phyloP scores from a whole-genome alignment of 1,140 invertebrate species.

The Steinernema khuongi region DNA sequence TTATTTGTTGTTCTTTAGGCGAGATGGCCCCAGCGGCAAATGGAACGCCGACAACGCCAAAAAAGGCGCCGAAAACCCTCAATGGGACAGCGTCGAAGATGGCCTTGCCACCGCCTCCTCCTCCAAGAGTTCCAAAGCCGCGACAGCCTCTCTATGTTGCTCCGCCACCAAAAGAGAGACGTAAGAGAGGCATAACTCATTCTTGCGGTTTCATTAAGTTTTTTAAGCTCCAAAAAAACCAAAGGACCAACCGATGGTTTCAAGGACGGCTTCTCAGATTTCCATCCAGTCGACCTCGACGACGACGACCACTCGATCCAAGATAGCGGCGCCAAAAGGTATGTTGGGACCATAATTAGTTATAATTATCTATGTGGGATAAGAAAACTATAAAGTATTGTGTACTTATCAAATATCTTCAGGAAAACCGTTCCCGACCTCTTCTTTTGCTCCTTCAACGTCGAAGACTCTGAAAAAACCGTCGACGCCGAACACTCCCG shows the following conservation, averaged over 20 bases:
- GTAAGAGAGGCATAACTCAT: not conserved
- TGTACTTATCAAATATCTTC: not conserved
- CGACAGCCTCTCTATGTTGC: not conserved
- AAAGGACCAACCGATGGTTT: not conserved
- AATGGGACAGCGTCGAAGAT: not conserved
- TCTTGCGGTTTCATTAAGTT: not conserved
- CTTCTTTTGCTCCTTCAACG: not conserved
- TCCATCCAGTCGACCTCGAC: not conserved
- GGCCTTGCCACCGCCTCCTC: not conserved
- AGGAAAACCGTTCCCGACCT: slow-evolving; percentile 1
- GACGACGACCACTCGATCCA: not conserved
- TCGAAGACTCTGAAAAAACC: not conserved
- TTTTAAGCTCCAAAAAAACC: not conserved
- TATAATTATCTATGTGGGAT: no score
- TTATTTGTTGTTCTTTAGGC: not conserved
- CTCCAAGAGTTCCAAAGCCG: not conserved
- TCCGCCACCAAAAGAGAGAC: not conserved
- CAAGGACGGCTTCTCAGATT: not conserved
- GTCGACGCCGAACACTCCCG: not conserved
- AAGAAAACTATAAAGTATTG: no score
- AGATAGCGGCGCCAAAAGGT: not conserved
- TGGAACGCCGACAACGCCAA: not conserved
- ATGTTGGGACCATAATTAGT: no score
- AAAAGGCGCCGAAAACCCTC: not conserved
- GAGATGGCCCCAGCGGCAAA: not conserved